Conservation (phyloP, 2,888 invertebrate species). For the Pinctada fucata region DNA sequence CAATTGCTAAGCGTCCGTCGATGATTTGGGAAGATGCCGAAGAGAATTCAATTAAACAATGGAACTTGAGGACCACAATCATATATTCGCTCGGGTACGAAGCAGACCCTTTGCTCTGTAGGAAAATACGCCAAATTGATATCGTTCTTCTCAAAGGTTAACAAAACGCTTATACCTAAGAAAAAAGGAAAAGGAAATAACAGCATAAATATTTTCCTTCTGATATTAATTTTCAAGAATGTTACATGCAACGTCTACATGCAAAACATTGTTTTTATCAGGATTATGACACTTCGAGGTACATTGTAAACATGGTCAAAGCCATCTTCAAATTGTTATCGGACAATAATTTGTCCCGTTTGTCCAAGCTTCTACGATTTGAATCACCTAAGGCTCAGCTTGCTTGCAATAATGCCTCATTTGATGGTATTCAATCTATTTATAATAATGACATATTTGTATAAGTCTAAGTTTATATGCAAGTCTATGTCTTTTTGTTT, state of each 20-base stretch:
- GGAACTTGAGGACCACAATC: no score
- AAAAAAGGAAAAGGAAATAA: no score
- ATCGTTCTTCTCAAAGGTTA: conserved; percentile 14
- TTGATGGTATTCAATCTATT: not conserved
- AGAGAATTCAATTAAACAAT: no score
- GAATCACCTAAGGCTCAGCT: conserved; percentile 1
- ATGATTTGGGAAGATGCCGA: no score
- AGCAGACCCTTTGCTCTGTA: not conserved
- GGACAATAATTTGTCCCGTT: conserved; percentile 12
- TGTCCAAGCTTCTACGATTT: conserved; percentile 2
- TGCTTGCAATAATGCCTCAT: conserved; percentile 4
- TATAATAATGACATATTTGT: no score
- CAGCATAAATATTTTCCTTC: not conserved
- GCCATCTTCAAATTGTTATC: conserved; percentile 26
- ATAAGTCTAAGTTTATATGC: no score
- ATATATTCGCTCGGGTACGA: not conserved
- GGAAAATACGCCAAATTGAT: conserved; percentile 3
- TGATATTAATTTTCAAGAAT: not conserved
- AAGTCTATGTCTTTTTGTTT: no score
- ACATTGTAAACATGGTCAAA: conserved; percentile 21
- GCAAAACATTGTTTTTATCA: not conserved
- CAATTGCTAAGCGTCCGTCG: no score
- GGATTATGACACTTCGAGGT: conserved; percentile 35
- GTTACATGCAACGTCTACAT: not conserved
- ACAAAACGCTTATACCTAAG: no score